Evolutionary conservation across 2,113 vertebrate genomes (phyloP), one percentile per base, ranked within the genome.

Genomic region (Petromus typicus): DNA sequence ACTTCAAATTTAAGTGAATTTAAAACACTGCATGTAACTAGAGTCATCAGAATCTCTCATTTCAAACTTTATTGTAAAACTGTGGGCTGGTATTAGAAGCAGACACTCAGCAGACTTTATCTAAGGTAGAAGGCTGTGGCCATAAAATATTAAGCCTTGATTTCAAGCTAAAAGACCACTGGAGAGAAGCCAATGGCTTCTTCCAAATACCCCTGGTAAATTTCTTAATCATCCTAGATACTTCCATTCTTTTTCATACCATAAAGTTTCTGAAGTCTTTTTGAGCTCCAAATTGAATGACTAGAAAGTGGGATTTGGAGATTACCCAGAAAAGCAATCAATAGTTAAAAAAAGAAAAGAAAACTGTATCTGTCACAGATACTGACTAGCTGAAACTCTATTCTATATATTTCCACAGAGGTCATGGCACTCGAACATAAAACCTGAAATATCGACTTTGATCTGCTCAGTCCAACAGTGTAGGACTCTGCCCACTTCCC

Each of bases 161-260:
- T 93, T 94, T 96, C 9, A 86, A 95, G n/a, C 67, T 95, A 64
- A 85, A 95, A 75, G 83, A 82, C 34, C 40, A 27, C 93, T 86
- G 66, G 71, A 95, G 27, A 18, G 14, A 96, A 95, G 75, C 86
- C 67, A 91, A 96, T 34, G 59, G 9, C 61, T 76, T 91, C 45
- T 66, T 73, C 34, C 54, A 95, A 93, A 89, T 93, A 84, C 13
- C 40, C 51, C 54, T 84, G 45, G 17, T 48, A 87, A 92, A 92
- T 97, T 91, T 90, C 48, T 88, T 93, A 78, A 91, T 95, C 69
- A 90, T 78, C 40, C 94, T 87, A 91, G 51, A 76, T 91, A 86
- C 25, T 93, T 93, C 2, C 57, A 51, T 18, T 32, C 64, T 86
- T 61, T 87, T 30, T 64, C 5, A 82, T 94, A 79, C 1, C 16